Percentiles rank a stretch among this genome's conserved stretches.
Evolutionary conservation across 2,113 vertebrate genomes (phyloP).

Genomic region (Turnix velox): DNA sequence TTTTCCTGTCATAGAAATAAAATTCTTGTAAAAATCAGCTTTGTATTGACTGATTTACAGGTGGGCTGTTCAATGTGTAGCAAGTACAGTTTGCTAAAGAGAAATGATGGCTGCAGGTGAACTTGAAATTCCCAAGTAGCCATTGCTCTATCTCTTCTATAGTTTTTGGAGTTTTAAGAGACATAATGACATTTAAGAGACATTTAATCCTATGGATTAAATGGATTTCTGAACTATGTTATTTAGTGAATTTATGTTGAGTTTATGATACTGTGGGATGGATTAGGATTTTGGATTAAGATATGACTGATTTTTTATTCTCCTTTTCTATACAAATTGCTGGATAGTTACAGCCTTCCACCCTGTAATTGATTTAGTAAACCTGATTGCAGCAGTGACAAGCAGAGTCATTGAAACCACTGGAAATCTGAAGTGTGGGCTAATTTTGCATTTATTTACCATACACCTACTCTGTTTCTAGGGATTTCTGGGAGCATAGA

Average conservation of each 20-base stretch:
- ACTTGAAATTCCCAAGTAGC: background rate
- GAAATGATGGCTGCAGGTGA: background rate
- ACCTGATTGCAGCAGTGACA: background rate
- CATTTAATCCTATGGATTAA: too few species aligned
- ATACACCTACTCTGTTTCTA: background rate
- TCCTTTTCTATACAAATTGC: background rate
- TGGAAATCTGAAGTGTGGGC: background rate
- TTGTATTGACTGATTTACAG: background rate
- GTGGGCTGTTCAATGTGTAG: background rate
- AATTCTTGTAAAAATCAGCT: background rate
- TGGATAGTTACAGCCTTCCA: background rate
- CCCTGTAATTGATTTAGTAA: background rate
- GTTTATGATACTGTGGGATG: background rate
- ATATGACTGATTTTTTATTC: background rate
- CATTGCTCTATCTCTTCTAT: background rate
- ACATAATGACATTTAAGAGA: background rate
- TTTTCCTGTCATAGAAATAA: conserved; percentile 64
- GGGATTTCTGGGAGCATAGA: background rate
- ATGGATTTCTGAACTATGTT: background rate
- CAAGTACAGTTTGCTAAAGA: background rate
- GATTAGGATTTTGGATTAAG: background rate
- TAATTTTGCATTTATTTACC: background rate
- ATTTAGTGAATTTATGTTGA: background rate
- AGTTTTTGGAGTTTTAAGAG: background rate
- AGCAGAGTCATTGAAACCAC: background rate